These are phyloP conservation scores for Steinernema hermaphroditum DNA, from an alignment of 2,888 invertebrate genomes.

Conservation along the genomic window DNA sequence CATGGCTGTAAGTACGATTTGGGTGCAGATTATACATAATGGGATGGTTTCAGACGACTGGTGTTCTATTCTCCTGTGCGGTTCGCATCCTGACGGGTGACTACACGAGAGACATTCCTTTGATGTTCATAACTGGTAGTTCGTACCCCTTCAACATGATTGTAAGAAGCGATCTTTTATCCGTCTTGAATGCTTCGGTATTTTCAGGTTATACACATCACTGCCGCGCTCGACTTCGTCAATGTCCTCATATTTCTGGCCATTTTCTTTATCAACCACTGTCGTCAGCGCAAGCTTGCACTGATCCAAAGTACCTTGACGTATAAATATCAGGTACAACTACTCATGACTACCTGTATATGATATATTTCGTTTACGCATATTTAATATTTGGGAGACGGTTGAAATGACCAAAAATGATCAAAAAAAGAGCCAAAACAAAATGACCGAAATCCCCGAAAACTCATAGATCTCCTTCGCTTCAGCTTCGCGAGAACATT, in stretches of 20 bases:
- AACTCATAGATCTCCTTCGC: no score
- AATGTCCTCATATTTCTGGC: not conserved
- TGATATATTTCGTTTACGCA: no score
- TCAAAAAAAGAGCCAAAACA: no score
- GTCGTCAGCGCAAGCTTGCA: not conserved
- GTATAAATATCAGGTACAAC: constrained; percentile 24
- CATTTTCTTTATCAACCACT: not conserved
- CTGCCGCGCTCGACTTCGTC: not conserved
- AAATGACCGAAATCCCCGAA: no score
- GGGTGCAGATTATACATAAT: no score
- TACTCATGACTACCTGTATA: no score
- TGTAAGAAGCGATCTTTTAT: not conserved
- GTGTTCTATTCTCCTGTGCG: not conserved
- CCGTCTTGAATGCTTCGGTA: not conserved
- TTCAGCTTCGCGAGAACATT: constrained; percentile 15
- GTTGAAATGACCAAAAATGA: no score
- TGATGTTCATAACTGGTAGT: not conserved
- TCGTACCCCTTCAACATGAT: not conserved
- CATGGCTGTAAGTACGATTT: not conserved
- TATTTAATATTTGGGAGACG: no score
- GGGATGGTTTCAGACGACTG: no score
- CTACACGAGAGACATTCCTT: not conserved
- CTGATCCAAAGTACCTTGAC: not conserved
- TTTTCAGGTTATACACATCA: not conserved
- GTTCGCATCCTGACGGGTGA: not conserved